Percentiles rank a stretch among this genome's conserved stretches.
These are phyloP conservation scores for Bombus superbus DNA, from an alignment of 1,140 invertebrate species.

Conservation along the genomic window DNA sequence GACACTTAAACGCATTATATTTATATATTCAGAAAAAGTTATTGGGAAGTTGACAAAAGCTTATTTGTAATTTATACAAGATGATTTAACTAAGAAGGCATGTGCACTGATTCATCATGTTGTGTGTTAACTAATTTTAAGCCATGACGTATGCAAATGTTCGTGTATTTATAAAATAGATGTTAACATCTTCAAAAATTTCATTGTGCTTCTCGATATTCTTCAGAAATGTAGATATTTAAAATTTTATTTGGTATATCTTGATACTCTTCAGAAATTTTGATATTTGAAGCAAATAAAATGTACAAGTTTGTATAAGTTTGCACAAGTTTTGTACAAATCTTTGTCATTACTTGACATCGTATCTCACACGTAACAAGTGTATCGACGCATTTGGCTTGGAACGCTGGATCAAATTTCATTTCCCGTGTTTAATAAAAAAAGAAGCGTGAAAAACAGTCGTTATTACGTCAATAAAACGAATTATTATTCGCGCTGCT, in stretches of 20 bases:
- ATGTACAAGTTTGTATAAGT: too few relatives aligned
- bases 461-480: slow-evolving; percentile 51
- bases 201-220: background rate
- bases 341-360: background rate
- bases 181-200: background rate
- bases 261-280: too few relatives aligned
- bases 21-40: background rate
- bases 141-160: background rate
- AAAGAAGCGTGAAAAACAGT: slow-evolving; percentile 30
- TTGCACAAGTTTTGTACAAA: background rate
- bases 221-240: too few relatives aligned
- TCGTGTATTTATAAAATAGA: background rate
- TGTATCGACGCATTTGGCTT: slow-evolving; percentile 25
- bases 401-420: slow-evolving; percentile 14
- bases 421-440: slow-evolving; percentile 22
- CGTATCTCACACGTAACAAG: background rate
- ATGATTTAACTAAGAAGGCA: slow-evolving; percentile 10
- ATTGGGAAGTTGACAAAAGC: slow-evolving; percentile 1
- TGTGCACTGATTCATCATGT: background rate
- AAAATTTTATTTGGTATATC: too few relatives aligned
- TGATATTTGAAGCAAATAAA: too few relatives aligned
- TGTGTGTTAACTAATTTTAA: background rate
- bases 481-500: slow-evolving; percentile 53
- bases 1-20: background rate
- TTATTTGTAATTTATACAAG: background rate